Evolutionary conservation across 2,888 invertebrate genomes (phyloP).

Genomic region (Lysandra coridon): DNA sequence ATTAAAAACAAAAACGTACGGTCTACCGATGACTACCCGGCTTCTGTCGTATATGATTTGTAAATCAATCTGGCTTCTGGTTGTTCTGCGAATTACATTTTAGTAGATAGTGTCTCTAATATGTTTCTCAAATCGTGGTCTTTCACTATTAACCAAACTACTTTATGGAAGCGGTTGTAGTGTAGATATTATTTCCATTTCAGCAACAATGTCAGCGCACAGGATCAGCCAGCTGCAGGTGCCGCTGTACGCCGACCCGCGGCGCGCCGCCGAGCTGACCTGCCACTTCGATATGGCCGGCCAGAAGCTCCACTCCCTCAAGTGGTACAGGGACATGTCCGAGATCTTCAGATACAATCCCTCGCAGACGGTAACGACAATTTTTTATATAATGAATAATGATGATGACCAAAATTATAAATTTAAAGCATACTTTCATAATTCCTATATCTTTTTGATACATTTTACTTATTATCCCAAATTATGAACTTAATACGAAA

Average conservation of each 20-base stretch:
- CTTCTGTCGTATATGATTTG: no score
- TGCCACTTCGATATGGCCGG: conserved; percentile 74
- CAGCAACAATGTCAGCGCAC: conserved; percentile 71
- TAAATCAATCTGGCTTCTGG: no score
- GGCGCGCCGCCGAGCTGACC: conserved; percentile 73
- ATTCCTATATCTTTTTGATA: background rate
- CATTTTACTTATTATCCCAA: no score
- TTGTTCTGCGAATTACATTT: no score
- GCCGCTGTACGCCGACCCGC: conserved; percentile 71
- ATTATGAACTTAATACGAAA: no score
- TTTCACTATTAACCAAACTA: no score
- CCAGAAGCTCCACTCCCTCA: conserved; percentile 72
- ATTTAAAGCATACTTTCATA: background rate
- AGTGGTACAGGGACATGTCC: conserved; percentile 73
- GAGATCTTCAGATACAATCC: conserved; percentile 76
- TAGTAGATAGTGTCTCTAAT: no score
- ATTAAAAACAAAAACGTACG: no score
- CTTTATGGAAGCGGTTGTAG: background rate
- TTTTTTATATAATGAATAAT: background rate
- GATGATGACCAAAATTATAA: background rate
- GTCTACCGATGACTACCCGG: no score
- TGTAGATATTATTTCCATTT: conserved; percentile 32
- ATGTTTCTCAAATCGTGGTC: no score
- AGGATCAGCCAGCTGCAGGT: conserved; percentile 73
- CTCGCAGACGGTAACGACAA: conserved; percentile 61